Conservation (phyloP, 2,113 vertebrate genomes). For the Pteronura brasiliensis region DNA sequence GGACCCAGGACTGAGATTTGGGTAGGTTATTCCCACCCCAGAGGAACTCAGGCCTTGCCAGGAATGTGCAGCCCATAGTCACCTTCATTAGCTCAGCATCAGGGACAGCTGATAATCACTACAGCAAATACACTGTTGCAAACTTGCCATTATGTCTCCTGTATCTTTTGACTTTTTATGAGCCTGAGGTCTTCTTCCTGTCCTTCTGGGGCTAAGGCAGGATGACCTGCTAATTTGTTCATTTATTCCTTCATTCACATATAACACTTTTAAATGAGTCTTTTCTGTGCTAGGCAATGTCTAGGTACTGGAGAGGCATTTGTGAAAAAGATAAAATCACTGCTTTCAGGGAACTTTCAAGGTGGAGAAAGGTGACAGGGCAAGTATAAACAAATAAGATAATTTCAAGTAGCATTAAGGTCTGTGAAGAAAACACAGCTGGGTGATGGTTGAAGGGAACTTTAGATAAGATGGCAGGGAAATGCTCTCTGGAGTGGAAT, state of each 20-base stretch:
- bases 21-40: neutral
- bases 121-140: neutral
- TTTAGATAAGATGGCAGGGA: neutral
- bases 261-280: neutral
- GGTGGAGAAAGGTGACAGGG: neutral
- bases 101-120: neutral
- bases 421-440: neutral
- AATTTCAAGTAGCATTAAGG: neutral
- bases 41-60: neutral
- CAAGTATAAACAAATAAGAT: neutral
- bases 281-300: neutral
- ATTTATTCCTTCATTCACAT: neutral
- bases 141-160: neutral
- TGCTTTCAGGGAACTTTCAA: neutral
- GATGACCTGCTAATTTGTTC: neutral
- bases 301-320: neutral
- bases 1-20: neutral
- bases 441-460: neutral
- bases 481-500: neutral
- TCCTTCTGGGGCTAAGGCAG: neutral
- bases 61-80: neutral
- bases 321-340: neutral
- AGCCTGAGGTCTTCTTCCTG: neutral
- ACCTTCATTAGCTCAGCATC: conserved; percentile 15
- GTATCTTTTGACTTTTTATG: neutral